These are phyloP conservation scores for Nezara viridula DNA, from an alignment of 2,888 invertebrate species.

Conservation along the genomic window DNA sequence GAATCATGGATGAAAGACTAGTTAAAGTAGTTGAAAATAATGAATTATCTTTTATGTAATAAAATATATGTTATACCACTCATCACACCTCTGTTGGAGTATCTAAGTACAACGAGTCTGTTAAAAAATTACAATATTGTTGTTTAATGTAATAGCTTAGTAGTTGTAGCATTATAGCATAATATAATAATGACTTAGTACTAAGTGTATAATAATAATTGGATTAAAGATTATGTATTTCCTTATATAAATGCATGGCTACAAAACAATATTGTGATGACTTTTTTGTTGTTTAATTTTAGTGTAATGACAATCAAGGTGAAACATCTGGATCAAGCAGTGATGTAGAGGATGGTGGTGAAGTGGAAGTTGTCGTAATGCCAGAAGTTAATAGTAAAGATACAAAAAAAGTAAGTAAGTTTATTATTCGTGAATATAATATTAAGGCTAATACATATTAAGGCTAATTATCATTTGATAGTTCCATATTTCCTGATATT, in stretches of 20 bases:
- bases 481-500: not conserved
- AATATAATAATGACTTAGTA: not conserved
- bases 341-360: conserved; percentile 68
- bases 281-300: not conserved
- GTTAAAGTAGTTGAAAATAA: not conserved
- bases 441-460: not conserved
- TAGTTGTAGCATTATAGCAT: not conserved
- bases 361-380: conserved; percentile 65
- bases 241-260: not conserved
- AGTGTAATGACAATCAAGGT: conserved; percentile 65
- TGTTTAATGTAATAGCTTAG: not conserved
- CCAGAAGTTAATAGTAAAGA: conserved; percentile 51
- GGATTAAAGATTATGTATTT: not conserved
- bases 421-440: not conserved
- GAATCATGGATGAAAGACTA: not conserved
- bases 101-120: not conserved
- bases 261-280: not conserved
- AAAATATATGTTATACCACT: too few relatives aligned
- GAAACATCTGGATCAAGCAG: conserved; percentile 68
- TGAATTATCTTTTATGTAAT: not conserved
- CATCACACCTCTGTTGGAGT: too few relatives aligned
- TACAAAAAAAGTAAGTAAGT: conserved; percentile 43
- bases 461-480: not conserved
- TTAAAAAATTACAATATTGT: not conserved
- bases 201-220: not conserved